Percentiles rank a stretch among this genome's conserved stretches.
Conservation (phyloP, 1,140 invertebrate species). For the Trichogramma pretiosum region DNA sequence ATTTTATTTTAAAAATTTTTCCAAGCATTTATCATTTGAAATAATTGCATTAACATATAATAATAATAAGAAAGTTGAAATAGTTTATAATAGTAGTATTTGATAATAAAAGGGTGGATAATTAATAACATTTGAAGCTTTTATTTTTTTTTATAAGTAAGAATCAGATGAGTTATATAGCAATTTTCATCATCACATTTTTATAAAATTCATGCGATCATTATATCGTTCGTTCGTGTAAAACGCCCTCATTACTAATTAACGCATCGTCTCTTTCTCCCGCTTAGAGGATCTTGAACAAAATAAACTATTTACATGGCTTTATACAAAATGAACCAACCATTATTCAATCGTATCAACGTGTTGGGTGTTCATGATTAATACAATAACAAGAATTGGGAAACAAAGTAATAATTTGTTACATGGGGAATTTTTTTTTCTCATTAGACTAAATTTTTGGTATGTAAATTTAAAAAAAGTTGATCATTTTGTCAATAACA, state of each 20-base stretch:
- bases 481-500: no score
- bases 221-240: neutral
- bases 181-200: neutral
- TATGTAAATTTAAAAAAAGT: no score
- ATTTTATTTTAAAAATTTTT: slow-evolving; percentile 28
- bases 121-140: slow-evolving; percentile 11
- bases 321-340: slow-evolving; percentile 37
- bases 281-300: no score
- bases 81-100: no score
- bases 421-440: no score
- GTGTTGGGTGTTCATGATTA: no score
- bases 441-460: no score
- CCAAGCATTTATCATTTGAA: no score
- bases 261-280: slow-evolving; percentile 16
- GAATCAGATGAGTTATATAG: slow-evolving; percentile 1
- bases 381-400: no score
- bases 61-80: slow-evolving; percentile 20
- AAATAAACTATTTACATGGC: slow-evolving; percentile 34
- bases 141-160: slow-evolving; percentile 9
- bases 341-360: no score
- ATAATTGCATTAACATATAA: no score
- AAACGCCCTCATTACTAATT: slow-evolving; percentile 1
- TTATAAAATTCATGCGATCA: slow-evolving; percentile 13
- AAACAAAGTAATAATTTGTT: no score
- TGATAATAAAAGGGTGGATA: slow-evolving; percentile 15